Evolutionary conservation across 2,113 vertebrate species (phyloP), one percentile per base, ranked within the genome.

Genomic region (Struthidea cinerea): DNA sequence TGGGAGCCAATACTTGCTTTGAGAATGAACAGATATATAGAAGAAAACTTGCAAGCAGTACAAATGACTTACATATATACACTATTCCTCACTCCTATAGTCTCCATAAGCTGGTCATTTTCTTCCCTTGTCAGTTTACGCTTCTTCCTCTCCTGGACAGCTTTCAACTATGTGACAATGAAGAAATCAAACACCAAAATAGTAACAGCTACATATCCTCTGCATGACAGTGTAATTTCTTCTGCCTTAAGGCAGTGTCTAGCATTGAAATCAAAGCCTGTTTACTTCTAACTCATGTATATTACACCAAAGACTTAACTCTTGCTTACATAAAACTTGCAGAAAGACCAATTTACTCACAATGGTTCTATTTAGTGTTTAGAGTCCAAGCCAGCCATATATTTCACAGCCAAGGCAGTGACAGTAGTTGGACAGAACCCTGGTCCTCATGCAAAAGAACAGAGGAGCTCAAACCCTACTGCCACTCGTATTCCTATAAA

Each of bases 171-270:
- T 98, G 98, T 99, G 98, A 99, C 98, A 99, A 97, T 97, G 98
- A 97, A 98, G 97, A 98, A 97, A 97, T 97, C 97, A 96, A 97
- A 97, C 87, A 97, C 96, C 96, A 96, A 98, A 98, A 98, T 98
- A 98, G 98, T 97, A 98, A 98, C 98, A 98, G 96, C 97, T 98
- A 98, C 98, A 98, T 98, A 99, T 99, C 98, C 99, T 98, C 97
- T 97, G 96, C 96, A 98, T 98, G 98, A 99, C 99, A 99, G 98
- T 98, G 98, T 99, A 99, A 99, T 99, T 99, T 99, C 98, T 98
- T 98, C 97, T 98, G 98, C 99, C 99, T 98, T 96, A 96, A 98
- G 98, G 99, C 99, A 96, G 98, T 98, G 99, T 99, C 99, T 99
- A 98, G 97, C 97, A 94, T 95, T 96, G 98, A 98, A 99, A 98